These are phyloP conservation scores for Tinamus guttatus DNA, from an alignment of 2,113 vertebrate species.

Conservation along the genomic window DNA sequence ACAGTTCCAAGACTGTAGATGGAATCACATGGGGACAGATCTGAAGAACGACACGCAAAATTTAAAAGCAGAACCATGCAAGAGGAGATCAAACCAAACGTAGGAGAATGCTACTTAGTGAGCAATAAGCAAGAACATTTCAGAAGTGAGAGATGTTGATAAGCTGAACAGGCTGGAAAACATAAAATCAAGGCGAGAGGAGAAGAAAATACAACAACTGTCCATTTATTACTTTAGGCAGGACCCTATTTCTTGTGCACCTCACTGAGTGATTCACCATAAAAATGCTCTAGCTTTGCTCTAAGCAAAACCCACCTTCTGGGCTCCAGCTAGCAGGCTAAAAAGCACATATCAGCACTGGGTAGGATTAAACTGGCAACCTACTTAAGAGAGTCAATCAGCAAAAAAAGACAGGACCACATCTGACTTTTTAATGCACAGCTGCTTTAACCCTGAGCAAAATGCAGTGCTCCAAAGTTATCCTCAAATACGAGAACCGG, in stretches of 20 bases:
- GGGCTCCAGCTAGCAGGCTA: neutral
- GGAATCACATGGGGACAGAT: neutral
- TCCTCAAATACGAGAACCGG: neutral
- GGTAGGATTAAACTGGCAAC: neutral
- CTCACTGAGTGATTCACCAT: neutral
- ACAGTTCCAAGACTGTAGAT: neutral
- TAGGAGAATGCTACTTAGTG: neutral
- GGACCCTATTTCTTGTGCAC: neutral
- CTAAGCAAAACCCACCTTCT: neutral
- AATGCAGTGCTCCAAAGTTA: neutral
- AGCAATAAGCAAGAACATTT: neutral
- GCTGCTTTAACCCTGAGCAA: neutral
- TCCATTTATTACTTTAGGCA: neutral
- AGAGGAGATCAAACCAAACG: neutral
- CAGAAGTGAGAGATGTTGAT: neutral
- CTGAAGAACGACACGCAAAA: neutral
- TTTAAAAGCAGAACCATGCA: neutral
- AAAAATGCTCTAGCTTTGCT: neutral
- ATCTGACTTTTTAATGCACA: neutral
- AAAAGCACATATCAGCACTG: neutral
- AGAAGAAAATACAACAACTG: neutral
- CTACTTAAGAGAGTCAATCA: neutral
- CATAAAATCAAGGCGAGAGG: neutral
- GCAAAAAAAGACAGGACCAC: neutral
- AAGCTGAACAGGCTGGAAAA: neutral